Evolutionary conservation across 2,797 vertebrate genomes (phyloP).

Genomic region (Sebastes itinus): DNA sequence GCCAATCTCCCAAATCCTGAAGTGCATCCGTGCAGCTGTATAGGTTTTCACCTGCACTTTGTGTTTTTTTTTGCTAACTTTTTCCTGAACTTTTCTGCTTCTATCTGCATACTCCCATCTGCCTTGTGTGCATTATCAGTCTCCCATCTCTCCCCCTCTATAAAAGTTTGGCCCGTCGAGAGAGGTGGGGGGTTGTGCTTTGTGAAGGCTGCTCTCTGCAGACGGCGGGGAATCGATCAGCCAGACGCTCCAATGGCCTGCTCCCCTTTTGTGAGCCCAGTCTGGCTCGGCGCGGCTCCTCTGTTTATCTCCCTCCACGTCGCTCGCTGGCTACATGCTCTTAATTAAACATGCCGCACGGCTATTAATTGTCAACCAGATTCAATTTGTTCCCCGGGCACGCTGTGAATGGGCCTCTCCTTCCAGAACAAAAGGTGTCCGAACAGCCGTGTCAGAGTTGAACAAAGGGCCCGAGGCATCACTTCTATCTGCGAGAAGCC

Average conservation of each 20-base stretch:
- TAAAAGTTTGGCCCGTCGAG: slow-evolving; percentile 64
- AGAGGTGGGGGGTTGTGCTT: slow-evolving; percentile 62
- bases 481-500: slow-evolving; percentile 66
- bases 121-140: slow-evolving; percentile 72
- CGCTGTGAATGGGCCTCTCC: slow-evolving; percentile 79
- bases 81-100: slow-evolving; percentile 61
- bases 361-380: slow-evolving; percentile 85
- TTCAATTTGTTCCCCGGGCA: slow-evolving; percentile 83
- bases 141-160: slow-evolving; percentile 62
- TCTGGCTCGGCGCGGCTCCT: slow-evolving; percentile 66
- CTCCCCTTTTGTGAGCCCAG: slow-evolving; percentile 75
- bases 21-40: slow-evolving; percentile 24
- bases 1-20: slow-evolving; percentile 19
- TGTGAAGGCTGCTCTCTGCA: slow-evolving; percentile 72
- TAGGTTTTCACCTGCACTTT: slow-evolving; percentile 35
- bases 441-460: slow-evolving; percentile 78
- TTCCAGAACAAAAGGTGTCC: slow-evolving; percentile 80
- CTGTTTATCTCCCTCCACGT: slow-evolving; percentile 79
- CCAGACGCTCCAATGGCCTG: slow-evolving; percentile 75
- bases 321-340: slow-evolving; percentile 75
- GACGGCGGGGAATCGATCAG: slow-evolving; percentile 80
- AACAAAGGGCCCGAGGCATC: slow-evolving; percentile 76
- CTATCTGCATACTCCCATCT: slow-evolving; percentile 70
- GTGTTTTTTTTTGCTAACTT: slow-evolving; percentile 31
- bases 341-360: slow-evolving; percentile 84